phyloP scores from a whole-genome alignment of 2,113 vertebrate genomes.

The Entomyzon cyanotis region DNA sequence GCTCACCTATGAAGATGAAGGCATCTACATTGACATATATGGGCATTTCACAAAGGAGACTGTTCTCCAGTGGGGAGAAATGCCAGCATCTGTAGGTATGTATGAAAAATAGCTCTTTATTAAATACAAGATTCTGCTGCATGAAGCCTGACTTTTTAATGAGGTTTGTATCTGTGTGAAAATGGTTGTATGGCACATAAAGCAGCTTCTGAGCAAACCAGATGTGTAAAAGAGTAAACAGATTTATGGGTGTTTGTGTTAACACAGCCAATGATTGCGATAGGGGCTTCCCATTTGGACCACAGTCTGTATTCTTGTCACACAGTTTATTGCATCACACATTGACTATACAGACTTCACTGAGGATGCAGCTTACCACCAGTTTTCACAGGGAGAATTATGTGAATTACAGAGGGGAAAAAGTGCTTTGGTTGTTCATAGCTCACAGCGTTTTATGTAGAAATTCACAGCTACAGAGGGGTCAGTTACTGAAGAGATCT shows the following conservation, averaged over 20 bases:
- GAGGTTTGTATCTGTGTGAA: not conserved
- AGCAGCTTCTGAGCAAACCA: slow-evolving; percentile 3
- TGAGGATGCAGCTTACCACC: not conserved
- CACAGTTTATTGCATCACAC: not conserved
- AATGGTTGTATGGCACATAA: not conserved
- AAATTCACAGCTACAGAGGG: not conserved
- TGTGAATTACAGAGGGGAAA: not conserved
- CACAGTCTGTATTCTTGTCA: not conserved
- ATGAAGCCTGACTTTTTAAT: not conserved
- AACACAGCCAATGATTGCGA: not conserved
- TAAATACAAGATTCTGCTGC: not conserved
- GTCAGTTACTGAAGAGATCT: not conserved
- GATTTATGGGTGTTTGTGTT: not conserved
- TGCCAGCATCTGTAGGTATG: slow-evolving; percentile 92
- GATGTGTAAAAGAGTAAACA: not conserved
- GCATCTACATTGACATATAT: slow-evolving; percentile 90
- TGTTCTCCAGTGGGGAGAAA: slow-evolving; percentile 94
- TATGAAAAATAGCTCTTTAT: slow-evolving; percentile 3
- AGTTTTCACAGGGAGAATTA: not conserved
- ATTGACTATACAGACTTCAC: not conserved
- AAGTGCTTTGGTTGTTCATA: not conserved
- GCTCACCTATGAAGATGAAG: slow-evolving; percentile 93
- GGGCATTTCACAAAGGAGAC: slow-evolving; percentile 94
- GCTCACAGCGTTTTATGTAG: not conserved
- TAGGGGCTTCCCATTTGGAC: not conserved